These are phyloP conservation scores for Drosophila ironensis DNA, from an alignment of 1,140 invertebrate species.

Conservation along the genomic window DNA sequence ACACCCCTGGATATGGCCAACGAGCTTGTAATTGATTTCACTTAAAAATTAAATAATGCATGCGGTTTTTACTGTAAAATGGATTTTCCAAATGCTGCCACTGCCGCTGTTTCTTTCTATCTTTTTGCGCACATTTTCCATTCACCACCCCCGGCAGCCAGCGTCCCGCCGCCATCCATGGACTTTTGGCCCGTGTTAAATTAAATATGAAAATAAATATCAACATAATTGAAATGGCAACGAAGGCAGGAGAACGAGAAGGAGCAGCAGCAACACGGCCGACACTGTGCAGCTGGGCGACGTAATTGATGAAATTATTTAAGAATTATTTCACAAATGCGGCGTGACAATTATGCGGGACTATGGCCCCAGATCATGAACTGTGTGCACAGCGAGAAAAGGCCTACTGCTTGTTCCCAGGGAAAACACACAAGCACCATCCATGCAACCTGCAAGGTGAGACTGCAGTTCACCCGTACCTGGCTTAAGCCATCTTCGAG, in stretches of 20 bases:
- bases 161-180: too few species aligned
- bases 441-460: too few species aligned
- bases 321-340: constrained; percentile 75
- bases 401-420: background rate
- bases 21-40: constrained; percentile 78
- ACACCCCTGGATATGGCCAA: constrained; percentile 17
- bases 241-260: constrained; percentile 10
- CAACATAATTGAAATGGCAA: constrained; percentile 76
- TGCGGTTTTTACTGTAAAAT: constrained; percentile 80
- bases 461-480: too few species aligned
- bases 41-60: constrained; percentile 81
- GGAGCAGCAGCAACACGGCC: constrained; percentile 3
- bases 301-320: constrained; percentile 79
- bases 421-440: too few species aligned
- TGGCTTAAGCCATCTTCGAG: too few species aligned
- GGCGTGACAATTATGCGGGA: constrained; percentile 70
- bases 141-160: background rate
- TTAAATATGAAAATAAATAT: constrained; percentile 80
- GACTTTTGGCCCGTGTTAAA: constrained; percentile 64
- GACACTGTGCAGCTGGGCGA: constrained; percentile 42
- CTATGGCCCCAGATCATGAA: constrained; percentile 27
- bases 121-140: constrained; percentile 13
- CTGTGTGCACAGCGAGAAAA: constrained; percentile 32
- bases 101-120: constrained; percentile 12
- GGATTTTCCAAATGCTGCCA: constrained; percentile 64